These are phyloP conservation scores for Ochotona curzoniae DNA, from an alignment of 2,113 vertebrate species.

Conservation along the genomic window DNA sequence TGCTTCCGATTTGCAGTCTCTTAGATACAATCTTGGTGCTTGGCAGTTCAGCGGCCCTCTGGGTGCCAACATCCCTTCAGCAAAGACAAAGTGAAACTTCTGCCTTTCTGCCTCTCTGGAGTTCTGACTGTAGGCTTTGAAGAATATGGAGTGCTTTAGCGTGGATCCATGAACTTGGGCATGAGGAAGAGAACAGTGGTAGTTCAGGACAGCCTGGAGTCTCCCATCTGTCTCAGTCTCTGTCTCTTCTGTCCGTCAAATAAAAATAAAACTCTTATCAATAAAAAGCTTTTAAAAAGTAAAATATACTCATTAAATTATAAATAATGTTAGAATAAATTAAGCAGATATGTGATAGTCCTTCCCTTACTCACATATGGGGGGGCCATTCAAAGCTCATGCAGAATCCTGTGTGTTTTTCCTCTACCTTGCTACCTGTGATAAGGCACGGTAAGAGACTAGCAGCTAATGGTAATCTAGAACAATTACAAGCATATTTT, in stretches of 20 bases:
- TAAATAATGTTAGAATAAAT: not conserved
- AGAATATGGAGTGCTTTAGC: not conserved
- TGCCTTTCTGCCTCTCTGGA: not conserved
- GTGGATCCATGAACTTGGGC: not conserved
- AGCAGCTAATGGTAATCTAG: not conserved
- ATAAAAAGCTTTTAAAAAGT: slow-evolving; percentile 16
- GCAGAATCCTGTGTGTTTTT: not conserved
- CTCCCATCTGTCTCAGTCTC: not conserved
- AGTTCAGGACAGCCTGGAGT: not conserved
- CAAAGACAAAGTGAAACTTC: not conserved
- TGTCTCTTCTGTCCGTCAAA: not conserved
- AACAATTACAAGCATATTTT: not conserved
- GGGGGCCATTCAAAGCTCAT: not conserved
- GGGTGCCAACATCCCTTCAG: not conserved
- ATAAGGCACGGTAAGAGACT: not conserved
- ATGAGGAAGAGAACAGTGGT: not conserved
- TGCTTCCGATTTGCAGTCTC: not conserved
- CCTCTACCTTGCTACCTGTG: not conserved
- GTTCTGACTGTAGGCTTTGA: not conserved
- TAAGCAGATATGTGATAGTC: not conserved
- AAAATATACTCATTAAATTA: not conserved
- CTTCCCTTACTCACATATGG: not conserved
- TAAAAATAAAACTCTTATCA: not conserved
- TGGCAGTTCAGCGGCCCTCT: not conserved
- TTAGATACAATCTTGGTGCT: not conserved